Evolutionary conservation across 2,113 vertebrate species (phyloP).

Genomic region (Xenopus borealis): DNA sequence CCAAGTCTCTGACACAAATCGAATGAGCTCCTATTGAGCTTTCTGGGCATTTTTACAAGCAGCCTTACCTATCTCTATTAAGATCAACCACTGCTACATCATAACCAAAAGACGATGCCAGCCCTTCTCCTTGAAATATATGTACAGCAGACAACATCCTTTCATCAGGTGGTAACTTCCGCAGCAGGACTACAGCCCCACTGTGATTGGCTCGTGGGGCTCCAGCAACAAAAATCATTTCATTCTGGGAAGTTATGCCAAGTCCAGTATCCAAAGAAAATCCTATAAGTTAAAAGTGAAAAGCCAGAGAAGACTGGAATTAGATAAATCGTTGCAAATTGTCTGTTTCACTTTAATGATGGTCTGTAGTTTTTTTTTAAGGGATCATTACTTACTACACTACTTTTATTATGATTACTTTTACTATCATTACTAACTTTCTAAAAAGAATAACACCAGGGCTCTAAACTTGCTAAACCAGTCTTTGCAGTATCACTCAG

Average conservation of each 20-base stretch:
- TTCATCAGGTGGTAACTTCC: conserved; percentile 65
- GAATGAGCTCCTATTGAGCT: too few species aligned
- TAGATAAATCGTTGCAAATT: not conserved
- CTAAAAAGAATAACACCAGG: too few species aligned
- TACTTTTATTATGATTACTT: too few species aligned
- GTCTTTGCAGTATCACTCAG: too few species aligned
- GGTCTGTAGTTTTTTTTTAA: not conserved
- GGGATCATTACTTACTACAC: too few species aligned
- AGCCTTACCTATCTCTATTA: conserved; percentile 82
- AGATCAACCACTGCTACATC: conserved; percentile 92
- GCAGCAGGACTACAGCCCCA: conserved; percentile 86
- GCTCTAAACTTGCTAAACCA: too few species aligned
- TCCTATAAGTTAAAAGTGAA: conserved; percentile 62
- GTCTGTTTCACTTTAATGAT: not conserved
- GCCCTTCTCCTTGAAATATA: conserved; percentile 82
- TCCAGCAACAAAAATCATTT: conserved; percentile 88
- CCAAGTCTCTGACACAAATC: too few species aligned
- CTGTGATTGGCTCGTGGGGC: conserved; percentile 93
- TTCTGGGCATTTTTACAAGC: not conserved
- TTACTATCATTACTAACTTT: conserved; percentile 53
- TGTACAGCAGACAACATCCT: conserved; percentile 72
- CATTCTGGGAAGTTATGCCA: conserved; percentile 72
- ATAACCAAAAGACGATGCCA: conserved; percentile 95
- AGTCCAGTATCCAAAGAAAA: conserved; percentile 92
- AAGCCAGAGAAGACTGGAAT: conserved; percentile 18